A percentile compares a stretch with the other conserved stretches of the same genome.
These are phyloP conservation scores for Ormyrus thymus DNA, from an alignment of 2,888 invertebrate genomes.

Conservation along the genomic window DNA sequence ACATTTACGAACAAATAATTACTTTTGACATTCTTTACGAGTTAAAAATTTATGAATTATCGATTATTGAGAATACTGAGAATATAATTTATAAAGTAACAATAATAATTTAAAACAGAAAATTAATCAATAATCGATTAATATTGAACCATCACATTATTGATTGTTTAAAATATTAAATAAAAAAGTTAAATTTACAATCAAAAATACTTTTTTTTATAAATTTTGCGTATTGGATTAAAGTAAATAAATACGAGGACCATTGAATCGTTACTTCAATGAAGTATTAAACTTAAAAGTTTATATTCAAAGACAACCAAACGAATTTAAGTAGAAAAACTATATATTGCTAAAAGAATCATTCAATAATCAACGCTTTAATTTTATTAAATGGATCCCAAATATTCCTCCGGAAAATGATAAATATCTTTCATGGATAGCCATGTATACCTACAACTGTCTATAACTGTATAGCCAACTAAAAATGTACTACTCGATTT, in stretches of 20 bases:
- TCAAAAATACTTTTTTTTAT: background rate
- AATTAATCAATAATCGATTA: no score
- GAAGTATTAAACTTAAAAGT: slow-evolving; percentile 1
- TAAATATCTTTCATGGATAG: background rate
- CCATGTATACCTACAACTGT: slow-evolving; percentile 39
- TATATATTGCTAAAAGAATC: background rate
- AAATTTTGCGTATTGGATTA: background rate
- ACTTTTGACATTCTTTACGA: no score
- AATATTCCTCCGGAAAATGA: background rate
- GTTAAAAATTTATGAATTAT: no score
- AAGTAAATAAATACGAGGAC: slow-evolving; percentile 13
- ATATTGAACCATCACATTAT: no score
- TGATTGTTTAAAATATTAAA: no score
- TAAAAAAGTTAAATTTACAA: background rate
- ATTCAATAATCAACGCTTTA: no score
- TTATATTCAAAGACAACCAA: background rate
- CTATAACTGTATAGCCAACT: slow-evolving; percentile 39
- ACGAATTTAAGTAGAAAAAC: background rate
- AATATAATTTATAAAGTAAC: background rate
- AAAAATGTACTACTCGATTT: slow-evolving; percentile 10
- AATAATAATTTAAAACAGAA: no score
- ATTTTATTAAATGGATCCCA: no score
- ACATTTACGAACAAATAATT: no score
- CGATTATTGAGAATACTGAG: no score
- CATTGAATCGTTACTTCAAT: slow-evolving; percentile 5